These are phyloP conservation scores for Typhlichthys subterraneus DNA, from an alignment of 2,797 vertebrate species.

Conservation along the genomic window DNA sequence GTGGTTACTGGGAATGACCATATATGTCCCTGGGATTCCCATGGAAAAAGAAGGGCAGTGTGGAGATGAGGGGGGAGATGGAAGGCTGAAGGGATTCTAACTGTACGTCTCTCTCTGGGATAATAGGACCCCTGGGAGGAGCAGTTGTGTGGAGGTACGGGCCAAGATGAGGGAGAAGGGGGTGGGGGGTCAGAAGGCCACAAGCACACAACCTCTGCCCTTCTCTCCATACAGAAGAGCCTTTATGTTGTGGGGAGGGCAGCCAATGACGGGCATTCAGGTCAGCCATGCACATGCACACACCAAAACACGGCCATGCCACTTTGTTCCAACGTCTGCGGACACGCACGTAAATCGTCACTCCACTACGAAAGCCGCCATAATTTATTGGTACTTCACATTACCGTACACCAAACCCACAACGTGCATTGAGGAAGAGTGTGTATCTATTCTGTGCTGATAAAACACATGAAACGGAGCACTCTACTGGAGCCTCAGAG, in stretches of 20 bases:
- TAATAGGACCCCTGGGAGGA: conserved; percentile 62
- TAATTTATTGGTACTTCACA: too few relatives aligned
- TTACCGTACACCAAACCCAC: too few relatives aligned
- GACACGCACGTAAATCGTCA: too few relatives aligned
- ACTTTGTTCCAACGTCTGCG: too few relatives aligned
- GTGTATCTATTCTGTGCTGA: conserved; percentile 35
- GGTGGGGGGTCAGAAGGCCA: conserved; percentile 50
- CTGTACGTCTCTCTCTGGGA: conserved; percentile 69
- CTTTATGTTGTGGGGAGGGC: too few relatives aligned
- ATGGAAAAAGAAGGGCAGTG: conserved; percentile 76
- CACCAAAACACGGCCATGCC: too few relatives aligned
- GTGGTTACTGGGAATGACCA: conserved; percentile 77
- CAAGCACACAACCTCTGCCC: background rate
- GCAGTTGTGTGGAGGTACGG: conserved; percentile 19
- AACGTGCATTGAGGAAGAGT: background rate
- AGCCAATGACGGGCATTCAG: too few relatives aligned
- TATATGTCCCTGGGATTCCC: conserved; percentile 96
- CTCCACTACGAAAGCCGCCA: too few relatives aligned
- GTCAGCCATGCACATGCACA: too few relatives aligned
- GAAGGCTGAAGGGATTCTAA: conserved; percentile 50
- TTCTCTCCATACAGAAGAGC: too few relatives aligned
- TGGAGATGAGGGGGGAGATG: conserved; percentile 51
- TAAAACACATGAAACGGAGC: conserved; percentile 62
- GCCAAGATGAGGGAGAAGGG: conserved; percentile 33
- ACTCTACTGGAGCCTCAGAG: conserved; percentile 68